These are phyloP conservation scores for Euglossa dilemma DNA, from an alignment of 1,140 invertebrate genomes.

Conservation along the genomic window DNA sequence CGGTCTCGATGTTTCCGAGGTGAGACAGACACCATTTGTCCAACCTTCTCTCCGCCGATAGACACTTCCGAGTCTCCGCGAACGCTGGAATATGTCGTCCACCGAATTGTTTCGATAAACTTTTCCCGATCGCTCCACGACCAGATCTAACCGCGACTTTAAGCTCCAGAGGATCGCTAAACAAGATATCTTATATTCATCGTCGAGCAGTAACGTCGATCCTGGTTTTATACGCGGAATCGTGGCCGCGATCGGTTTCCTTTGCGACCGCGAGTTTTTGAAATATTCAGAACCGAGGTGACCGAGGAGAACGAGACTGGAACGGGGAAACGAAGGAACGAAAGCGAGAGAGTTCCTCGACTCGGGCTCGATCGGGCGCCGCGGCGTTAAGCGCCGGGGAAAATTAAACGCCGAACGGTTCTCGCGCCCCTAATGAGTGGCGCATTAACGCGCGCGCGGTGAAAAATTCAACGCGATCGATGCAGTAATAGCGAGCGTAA, in stretches of 20 bases:
- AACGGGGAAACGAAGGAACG: not conserved
- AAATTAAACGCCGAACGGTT: not conserved
- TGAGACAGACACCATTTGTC: not conserved
- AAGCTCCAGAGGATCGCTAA: not conserved
- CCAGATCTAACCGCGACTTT: constrained; percentile 9
- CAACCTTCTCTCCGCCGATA: not conserved
- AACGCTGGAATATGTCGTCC: not conserved
- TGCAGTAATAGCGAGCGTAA: not conserved
- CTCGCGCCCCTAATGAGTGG: not conserved
- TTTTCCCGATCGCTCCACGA: not conserved
- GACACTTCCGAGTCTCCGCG: not conserved
- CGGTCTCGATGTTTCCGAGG: not conserved
- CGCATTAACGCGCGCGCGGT: not conserved
- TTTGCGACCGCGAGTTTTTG: not conserved
- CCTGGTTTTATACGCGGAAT: constrained; percentile 17
- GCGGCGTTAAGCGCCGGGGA: not conserved
- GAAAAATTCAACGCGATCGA: not conserved
- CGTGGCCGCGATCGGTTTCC: not conserved
- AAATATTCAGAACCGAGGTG: not conserved
- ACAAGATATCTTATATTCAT: constrained; percentile 33
- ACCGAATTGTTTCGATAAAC: constrained; percentile 28
- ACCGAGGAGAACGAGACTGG: not conserved
- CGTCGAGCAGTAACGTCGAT: constrained; percentile 23
- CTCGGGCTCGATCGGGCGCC: not conserved
- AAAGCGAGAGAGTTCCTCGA: not conserved